Percentiles rank a stretch among this genome's conserved stretches.
phyloP scores from a whole-genome alignment of 2,113 vertebrate genomes.

The Stigmatopora argus region DNA sequence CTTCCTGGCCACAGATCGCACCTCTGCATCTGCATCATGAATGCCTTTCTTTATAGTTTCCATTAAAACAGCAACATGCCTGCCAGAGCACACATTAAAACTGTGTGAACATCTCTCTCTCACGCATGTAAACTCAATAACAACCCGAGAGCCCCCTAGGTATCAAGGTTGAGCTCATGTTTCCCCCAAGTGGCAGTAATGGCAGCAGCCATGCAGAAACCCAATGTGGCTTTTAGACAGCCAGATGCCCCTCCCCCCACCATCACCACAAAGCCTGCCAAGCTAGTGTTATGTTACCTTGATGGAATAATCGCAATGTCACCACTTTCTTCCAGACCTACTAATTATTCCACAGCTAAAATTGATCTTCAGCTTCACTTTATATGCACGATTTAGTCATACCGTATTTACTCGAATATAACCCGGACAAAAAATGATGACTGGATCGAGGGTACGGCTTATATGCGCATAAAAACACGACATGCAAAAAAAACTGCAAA shows the following conservation, averaged over 20 bases:
- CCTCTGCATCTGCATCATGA: slow-evolving; percentile 91
- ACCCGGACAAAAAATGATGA: no score
- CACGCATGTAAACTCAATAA: slow-evolving; percentile 18
- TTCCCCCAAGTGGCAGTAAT: slow-evolving; percentile 26
- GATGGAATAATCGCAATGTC: no score
- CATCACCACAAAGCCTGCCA: slow-evolving; percentile 41
- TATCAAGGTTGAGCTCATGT: slow-evolving; percentile 28
- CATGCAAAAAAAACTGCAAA: no score
- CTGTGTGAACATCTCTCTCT: not conserved
- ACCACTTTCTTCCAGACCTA: not conserved
- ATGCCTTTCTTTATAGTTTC: slow-evolving; percentile 95
- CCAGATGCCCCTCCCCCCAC: slow-evolving; percentile 24
- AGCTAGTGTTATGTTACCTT: slow-evolving; percentile 32
- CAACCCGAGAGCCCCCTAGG: slow-evolving; percentile 36
- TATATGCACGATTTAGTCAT: no score
- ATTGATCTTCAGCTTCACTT: not conserved
- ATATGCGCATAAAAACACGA: no score
- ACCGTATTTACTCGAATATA: no score
- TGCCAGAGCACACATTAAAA: slow-evolving; percentile 38
- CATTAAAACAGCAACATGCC: slow-evolving; percentile 81
- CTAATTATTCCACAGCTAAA: not conserved
- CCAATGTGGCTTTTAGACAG: slow-evolving; percentile 29
- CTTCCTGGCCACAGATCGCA: slow-evolving; percentile 89
- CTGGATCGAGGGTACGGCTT: no score
- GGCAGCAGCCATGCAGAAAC: slow-evolving; percentile 24